Percentiles rank a stretch among this genome's conserved stretches.
phyloP scores from a whole-genome alignment of 2,888 invertebrate genomes.

The Latrodectus hesperus region DNA sequence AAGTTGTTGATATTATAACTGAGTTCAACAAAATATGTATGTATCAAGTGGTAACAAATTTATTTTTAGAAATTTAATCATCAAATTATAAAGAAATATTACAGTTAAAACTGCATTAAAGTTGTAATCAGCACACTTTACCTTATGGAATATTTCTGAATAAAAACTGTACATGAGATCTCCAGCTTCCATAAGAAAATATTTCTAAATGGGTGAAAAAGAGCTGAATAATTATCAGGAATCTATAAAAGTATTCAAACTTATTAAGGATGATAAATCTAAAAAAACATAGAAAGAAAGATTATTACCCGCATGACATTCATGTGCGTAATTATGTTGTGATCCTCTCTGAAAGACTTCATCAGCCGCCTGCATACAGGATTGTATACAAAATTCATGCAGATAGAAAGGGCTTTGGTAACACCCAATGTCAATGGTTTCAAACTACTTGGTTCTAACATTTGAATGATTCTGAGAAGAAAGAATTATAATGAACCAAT shows the following conservation, averaged over 20 bases:
- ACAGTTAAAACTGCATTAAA: too few relatives aligned
- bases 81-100: too few relatives aligned
- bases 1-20: too few relatives aligned
- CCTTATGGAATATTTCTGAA: slow-evolving; percentile 75
- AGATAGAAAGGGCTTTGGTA: slow-evolving; percentile 31
- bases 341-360: slow-evolving; percentile 37
- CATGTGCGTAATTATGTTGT: slow-evolving; percentile 45
- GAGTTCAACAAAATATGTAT: too few relatives aligned
- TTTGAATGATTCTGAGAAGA: slow-evolving; percentile 27
- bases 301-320: slow-evolving; percentile 45
- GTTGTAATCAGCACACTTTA: slow-evolving; percentile 61
- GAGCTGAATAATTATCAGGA: neutral
- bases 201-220: slow-evolving; percentile 51
- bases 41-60: too few relatives aligned
- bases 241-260: neutral
- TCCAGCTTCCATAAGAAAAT: slow-evolving; percentile 75
- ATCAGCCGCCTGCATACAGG: slow-evolving; percentile 41
- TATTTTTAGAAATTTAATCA: too few relatives aligned
- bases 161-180: slow-evolving; percentile 75
- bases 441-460: slow-evolving; percentile 19
- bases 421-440: slow-evolving; percentile 29
- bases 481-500: neutral
- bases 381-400: slow-evolving; percentile 44
- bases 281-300: neutral
- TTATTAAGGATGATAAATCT: neutral